Evolutionary conservation across 2,113 vertebrate genomes (phyloP).

Genomic region (Petrocephalus zakoni): DNA sequence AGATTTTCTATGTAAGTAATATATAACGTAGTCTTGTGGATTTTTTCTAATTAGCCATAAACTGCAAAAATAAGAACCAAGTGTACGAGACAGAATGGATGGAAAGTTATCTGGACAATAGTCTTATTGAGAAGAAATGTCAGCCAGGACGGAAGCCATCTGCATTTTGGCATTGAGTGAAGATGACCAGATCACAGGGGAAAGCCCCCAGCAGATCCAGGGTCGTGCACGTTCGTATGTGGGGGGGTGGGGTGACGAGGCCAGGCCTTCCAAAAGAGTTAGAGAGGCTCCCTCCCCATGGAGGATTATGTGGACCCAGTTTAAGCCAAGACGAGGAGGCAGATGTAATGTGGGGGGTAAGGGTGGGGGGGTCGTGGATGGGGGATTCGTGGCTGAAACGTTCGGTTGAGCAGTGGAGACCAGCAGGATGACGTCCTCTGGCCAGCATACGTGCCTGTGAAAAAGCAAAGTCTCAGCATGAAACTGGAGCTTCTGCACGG

Average conservation of each 20-base stretch:
- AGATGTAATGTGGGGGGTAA: not conserved
- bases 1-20: not conserved
- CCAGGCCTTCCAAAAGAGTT: not conserved
- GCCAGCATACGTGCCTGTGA: not conserved
- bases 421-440: not conserved
- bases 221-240: not conserved
- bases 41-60: not conserved
- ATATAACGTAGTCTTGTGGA: not conserved
- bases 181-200: not conserved
- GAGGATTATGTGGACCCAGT: not conserved
- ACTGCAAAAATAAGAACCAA: not conserved
- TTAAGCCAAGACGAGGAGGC: not conserved
- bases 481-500: not conserved
- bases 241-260: not conserved
- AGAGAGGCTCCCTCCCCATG: not conserved
- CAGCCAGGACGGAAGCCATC: slow-evolving; percentile 18
- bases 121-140: slow-evolving; percentile 22
- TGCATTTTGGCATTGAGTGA: slow-evolving; percentile 10
- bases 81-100: not conserved
- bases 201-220: not conserved
- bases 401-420: not conserved
- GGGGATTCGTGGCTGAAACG: not conserved
- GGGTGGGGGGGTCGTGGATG: not conserved
- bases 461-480: not conserved
- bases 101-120: slow-evolving; percentile 17